Percentiles rank a stretch among this genome's conserved stretches.
These are phyloP conservation scores for Bactericera cockerelli DNA, from an alignment of 1,140 invertebrate species.

Conservation along the genomic window DNA sequence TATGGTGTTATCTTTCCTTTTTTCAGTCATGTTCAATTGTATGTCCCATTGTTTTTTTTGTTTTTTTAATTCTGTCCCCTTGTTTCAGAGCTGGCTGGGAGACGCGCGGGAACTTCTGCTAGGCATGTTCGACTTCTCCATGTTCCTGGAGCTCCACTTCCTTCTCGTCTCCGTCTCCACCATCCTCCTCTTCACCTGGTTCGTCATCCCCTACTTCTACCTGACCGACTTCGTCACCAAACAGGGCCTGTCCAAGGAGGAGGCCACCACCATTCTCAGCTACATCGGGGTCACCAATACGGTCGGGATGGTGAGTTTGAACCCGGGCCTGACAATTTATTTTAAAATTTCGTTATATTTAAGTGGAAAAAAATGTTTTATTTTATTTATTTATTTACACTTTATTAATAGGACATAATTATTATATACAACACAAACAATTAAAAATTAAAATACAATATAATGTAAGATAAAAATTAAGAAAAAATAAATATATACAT, in stretches of 20 bases:
- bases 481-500: no score
- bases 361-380: not conserved
- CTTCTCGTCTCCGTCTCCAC: conserved; percentile 69
- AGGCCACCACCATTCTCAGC: conserved; percentile 64
- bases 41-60: no score
- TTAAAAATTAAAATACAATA: no score
- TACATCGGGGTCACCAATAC: conserved; percentile 75
- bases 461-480: no score
- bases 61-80: no score
- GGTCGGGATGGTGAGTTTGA: conserved; percentile 59
- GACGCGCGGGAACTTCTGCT: conserved; percentile 37
- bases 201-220: conserved; percentile 77
- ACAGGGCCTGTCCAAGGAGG: conserved; percentile 51
- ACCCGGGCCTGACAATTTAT: no score
- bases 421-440: no score
- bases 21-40: no score
- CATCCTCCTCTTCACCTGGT: conserved; percentile 73
- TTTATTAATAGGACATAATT: no score
- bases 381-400: not conserved
- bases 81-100: not conserved
- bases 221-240: conserved; percentile 56
- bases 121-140: conserved; percentile 63
- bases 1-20: no score
- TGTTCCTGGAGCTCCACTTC: conserved; percentile 56
- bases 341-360: conserved; percentile 1